Base-by-base conservation (phyloP, 53 echinoderm and acorn worm species). In the Temnopleurus reevesii region DNA sequence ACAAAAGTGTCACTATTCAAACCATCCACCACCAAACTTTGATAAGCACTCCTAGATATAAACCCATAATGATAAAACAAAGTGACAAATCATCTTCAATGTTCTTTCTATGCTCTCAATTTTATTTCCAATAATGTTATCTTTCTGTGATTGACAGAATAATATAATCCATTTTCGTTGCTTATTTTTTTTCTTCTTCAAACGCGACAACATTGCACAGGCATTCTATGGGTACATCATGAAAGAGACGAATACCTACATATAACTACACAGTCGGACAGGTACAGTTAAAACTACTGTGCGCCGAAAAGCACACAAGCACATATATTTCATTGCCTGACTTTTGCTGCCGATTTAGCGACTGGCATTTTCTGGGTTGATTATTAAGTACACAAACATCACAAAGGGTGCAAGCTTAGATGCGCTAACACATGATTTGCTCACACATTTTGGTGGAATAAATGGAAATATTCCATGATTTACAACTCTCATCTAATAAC, bases 51-150 rank as follows among this genome's bases (percentile, higher is more conserved):
- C n/a, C n/a, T n/a, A n/a, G n/a, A n/a, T n/a, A n/a, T n/a, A n/a
- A n/a, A n/a, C n/a, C n/a, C n/a, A n/a, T n/a, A n/a, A n/a, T n/a
- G n/a, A 38, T 41, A 17, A 63, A 71, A 71, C 71, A 41, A 71
- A 71, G 41, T n/a, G n/a, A 7, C 28, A 41, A 34, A 5, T 8
- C 34, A 13, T 63, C 34, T 13, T 71, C 41, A n/a, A 38, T n/a
- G 19, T 83, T 83, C 53, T 34, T 83, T 83, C 83, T 83, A 83
- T 83, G 55, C 83, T 83, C 83, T 83, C 55, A 56, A 47, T 83
- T 83, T 83, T 83, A 83, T 83, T 83, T 83, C 31, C 57, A 55
- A 83, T 80, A 80, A 17, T 83, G 83, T 55, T 83, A n/a, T 83
- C 83, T 83, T 83, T 83, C 56, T n/a, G 83, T 83, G 83, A 30